Evolutionary conservation across 2,888 invertebrate genomes (phyloP).

Genomic region (Agonopterix alstromeriana): DNA sequence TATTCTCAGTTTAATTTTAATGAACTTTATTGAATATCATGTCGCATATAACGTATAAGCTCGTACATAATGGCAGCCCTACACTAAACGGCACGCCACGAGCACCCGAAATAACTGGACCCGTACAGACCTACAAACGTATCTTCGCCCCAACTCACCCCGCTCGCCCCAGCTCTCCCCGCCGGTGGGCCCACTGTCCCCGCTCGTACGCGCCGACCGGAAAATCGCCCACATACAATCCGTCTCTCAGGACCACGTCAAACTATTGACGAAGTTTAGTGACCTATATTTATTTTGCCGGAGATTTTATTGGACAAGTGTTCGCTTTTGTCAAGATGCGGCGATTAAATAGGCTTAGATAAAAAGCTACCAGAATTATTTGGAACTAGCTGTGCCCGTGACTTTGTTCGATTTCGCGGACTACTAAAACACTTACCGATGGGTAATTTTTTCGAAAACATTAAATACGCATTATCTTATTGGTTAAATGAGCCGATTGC

Average conservation of each 20-base stretch:
- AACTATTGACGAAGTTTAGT: not conserved
- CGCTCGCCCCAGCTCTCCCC: not conserved
- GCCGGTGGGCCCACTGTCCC: constrained; percentile 1
- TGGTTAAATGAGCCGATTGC: no score
- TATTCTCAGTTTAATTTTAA: no score
- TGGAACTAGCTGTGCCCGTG: no score
- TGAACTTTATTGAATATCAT: no score
- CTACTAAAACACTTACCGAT: no score
- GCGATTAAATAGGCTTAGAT: not conserved
- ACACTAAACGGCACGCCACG: not conserved
- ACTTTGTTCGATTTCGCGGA: no score
- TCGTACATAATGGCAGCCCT: not conserved
- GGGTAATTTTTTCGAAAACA: no score
- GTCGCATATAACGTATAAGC: no score
- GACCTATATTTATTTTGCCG: not conserved
- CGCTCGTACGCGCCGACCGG: constrained; percentile 12
- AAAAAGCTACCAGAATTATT: no score
- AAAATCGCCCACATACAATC: constrained; percentile 14
- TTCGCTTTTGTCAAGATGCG: no score
- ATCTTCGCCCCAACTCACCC: not conserved
- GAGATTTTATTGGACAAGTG: no score
- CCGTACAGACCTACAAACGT: not conserved
- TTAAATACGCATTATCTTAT: no score
- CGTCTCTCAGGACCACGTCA: constrained; percentile 7
- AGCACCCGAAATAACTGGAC: not conserved